Evolutionary conservation across 2,797 vertebrate genomes (phyloP), one percentile per base, ranked within the genome.

Genomic region (Siniperca scherzeri): DNA sequence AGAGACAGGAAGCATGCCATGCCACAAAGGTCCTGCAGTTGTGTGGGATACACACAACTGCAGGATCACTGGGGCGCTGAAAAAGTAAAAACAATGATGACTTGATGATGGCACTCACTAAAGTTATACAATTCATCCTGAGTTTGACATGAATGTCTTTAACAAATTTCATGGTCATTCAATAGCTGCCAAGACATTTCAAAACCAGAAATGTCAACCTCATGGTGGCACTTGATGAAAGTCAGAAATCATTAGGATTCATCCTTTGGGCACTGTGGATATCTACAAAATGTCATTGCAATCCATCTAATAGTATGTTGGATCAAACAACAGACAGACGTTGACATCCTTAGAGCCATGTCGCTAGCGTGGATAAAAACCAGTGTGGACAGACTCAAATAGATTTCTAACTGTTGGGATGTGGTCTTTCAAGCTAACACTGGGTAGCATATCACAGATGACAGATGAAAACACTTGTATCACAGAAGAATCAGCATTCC

Each of bases 401-500:
- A 25, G 60, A 64, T 70, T 56, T 70, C 44, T 53, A 52, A 67
- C 59, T 64, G 46, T 16, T 68, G 70, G 62, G 70, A 70, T 78
- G 68, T 65, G 16, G 74, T n/a, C 44, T 55, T 67, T 76, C 52
- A 27, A 52, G 44, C 66, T 30, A 67, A 75, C 71, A 48, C 25
- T 16, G 53, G 56, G 68, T 75, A 65, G 27, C 72, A 46, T 22
- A 52, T 83, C 68, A 62, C 53, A 81, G 76, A 75, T 80, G 87
- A 82, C 83, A 78, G 69, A 79, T 77, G 79, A 83, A 84, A 88
- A 89, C 74, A 57, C 67, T 75, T 67, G 66, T 59, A 79, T 81
- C 65, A 65, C 64, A 36, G 48, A 75, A 30, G 40, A 85, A 81
- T 80, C 81, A 60, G 48, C 56, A 65, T 86, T 53, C 25, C 80